phyloP scores from a whole-genome alignment of 2,888 invertebrate genomes.

The Chaitophorus viminalis region DNA sequence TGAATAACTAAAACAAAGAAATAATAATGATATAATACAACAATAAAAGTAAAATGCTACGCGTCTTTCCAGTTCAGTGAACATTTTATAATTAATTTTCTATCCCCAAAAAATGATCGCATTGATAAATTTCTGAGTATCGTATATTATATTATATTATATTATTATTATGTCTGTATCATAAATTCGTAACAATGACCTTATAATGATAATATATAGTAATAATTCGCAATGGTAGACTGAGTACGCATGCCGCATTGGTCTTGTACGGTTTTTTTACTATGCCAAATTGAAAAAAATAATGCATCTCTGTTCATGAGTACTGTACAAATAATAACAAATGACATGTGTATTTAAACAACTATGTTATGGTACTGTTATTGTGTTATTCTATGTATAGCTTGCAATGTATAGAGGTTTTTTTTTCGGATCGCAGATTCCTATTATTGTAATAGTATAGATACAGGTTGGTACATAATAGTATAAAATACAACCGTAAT shows the following conservation, averaged over 20 bases:
- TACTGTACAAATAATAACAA: slow-evolving; percentile 11
- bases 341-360: slow-evolving; percentile 10
- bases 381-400: not conserved
- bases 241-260: not conserved
- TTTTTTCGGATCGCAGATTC: slow-evolving; percentile 4
- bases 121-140: not conserved
- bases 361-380: slow-evolving; percentile 12
- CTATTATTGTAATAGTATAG: not conserved
- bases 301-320: not conserved
- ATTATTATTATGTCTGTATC: not conserved
- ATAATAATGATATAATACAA: not conserved
- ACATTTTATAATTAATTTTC: slow-evolving; percentile 8
- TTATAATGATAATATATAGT: not conserved
- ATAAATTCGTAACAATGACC: slow-evolving; percentile 35
- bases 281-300: not conserved
- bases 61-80: not conserved
- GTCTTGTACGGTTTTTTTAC: not conserved
- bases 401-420: not conserved
- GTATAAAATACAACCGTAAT: not conserved
- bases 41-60: not conserved
- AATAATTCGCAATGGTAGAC: not conserved
- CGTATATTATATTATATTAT: not conserved
- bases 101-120: not conserved
- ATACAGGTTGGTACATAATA: not conserved
- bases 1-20: not conserved